phyloP scores from a whole-genome alignment of 2,888 invertebrate species.

The Ophion costatus region DNA sequence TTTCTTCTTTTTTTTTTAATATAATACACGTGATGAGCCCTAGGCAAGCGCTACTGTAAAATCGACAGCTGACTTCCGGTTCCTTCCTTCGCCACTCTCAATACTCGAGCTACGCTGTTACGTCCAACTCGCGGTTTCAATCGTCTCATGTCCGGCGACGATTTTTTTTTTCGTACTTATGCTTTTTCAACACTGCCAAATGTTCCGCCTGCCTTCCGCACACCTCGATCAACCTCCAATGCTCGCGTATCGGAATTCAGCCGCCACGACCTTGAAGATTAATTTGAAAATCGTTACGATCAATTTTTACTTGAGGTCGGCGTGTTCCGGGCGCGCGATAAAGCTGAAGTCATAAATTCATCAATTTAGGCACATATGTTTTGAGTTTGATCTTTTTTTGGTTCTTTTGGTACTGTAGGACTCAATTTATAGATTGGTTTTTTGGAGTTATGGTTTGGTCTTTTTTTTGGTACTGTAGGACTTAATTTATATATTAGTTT shows the following conservation, averaged over 20 bases:
- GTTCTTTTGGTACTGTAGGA: background rate
- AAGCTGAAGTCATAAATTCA: background rate
- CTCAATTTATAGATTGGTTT: no score
- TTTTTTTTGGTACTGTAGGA: background rate
- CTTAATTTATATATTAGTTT: no score
- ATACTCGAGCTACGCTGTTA: background rate
- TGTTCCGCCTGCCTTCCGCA: background rate
- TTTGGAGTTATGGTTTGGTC: no score
- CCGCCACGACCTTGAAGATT: constrained; percentile 45
- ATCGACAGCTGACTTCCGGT: constrained; percentile 51
- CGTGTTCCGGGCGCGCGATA: background rate
- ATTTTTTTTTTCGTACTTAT: background rate
- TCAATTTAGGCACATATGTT: background rate
- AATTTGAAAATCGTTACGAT: constrained; percentile 16
- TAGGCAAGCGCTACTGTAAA: constrained; percentile 42
- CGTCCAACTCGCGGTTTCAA: constrained; percentile 22
- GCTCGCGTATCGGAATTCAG: background rate
- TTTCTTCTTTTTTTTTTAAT: background rate
- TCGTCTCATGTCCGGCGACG: constrained; percentile 54
- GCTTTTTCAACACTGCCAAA: background rate
- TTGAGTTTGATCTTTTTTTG: background rate
- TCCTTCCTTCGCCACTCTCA: constrained; percentile 42
- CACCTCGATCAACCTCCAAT: background rate
- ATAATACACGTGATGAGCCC: background rate
- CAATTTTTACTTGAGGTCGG: background rate